Conservation (phyloP, 1,140 invertebrate genomes). For the Neodiprion virginianus region DNA sequence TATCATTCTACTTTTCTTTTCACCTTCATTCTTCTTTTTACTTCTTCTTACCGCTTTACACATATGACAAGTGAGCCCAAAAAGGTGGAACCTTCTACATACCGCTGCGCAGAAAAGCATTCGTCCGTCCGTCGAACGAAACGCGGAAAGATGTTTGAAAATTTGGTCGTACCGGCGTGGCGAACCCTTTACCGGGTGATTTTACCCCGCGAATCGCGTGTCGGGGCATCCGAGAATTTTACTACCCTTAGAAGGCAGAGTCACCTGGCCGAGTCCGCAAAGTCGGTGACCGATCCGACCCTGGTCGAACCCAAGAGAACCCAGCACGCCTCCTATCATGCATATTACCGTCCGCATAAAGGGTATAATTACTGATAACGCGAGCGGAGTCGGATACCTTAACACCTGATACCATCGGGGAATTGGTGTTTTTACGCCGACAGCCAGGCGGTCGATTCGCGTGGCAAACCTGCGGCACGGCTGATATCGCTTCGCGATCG, state of each 20-base stretch:
- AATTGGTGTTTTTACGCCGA: slow-evolving; percentile 21
- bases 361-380: slow-evolving; percentile 43
- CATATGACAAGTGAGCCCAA: too few species aligned
- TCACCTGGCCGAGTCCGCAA: neutral
- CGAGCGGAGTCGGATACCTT: slow-evolving; percentile 35
- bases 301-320: slow-evolving; percentile 25
- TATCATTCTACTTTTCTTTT: too few species aligned
- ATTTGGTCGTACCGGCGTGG: neutral
- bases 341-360: slow-evolving; percentile 36
- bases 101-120: neutral
- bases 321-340: slow-evolving; percentile 30
- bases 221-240: neutral
- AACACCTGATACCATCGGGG: slow-evolving; percentile 25
- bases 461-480: too few species aligned
- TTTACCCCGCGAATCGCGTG: neutral
- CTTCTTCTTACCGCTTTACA: too few species aligned
- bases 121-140: neutral
- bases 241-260: neutral
- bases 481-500: too few species aligned
- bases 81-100: too few species aligned
- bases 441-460: neutral
- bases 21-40: too few species aligned
- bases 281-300: neutral
- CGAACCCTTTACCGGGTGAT: neutral
- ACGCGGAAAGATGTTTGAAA: neutral